These are phyloP conservation scores for Cyphomyrus discorhynchus DNA, from an alignment of 2,113 vertebrate species.

Conservation along the genomic window DNA sequence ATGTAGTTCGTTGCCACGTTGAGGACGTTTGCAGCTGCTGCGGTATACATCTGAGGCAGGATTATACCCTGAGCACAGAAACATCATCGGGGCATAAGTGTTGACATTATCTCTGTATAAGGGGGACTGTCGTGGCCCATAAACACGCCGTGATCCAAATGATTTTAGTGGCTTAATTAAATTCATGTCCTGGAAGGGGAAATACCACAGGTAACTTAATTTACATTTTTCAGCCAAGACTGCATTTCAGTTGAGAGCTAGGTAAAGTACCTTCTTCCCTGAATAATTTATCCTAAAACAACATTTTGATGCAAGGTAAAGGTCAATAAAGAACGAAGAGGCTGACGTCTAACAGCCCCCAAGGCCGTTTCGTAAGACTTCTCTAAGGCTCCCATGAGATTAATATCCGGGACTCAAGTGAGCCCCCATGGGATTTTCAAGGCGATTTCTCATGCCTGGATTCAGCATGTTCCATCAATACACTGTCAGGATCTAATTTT, in stretches of 20 bases:
- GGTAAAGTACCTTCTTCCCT: background rate
- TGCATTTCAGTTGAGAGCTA: background rate
- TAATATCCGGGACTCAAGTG: background rate
- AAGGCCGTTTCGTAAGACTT: background rate
- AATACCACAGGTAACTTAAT: background rate
- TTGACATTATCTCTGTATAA: background rate
- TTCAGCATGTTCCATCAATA: background rate
- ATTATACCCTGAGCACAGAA: conserved; percentile 68
- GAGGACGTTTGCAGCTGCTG: conserved; percentile 69
- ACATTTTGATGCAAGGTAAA: background rate
- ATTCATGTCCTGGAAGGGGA: background rate
- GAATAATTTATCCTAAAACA: background rate
- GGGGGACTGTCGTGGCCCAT: background rate
- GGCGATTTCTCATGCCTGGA: background rate
- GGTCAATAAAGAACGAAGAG: background rate
- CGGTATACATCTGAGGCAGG: conserved; percentile 70
- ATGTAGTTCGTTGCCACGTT: conserved; percentile 72
- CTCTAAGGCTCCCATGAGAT: background rate
- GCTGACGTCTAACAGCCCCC: background rate
- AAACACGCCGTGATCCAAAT: background rate
- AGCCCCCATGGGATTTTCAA: background rate
- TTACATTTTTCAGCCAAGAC: background rate
- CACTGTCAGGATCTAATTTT: background rate
- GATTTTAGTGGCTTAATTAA: background rate
- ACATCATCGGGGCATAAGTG: background rate